Evolutionary conservation across 2,797 vertebrate species (phyloP).

Genomic region (Coregonus ussuriensis): DNA sequence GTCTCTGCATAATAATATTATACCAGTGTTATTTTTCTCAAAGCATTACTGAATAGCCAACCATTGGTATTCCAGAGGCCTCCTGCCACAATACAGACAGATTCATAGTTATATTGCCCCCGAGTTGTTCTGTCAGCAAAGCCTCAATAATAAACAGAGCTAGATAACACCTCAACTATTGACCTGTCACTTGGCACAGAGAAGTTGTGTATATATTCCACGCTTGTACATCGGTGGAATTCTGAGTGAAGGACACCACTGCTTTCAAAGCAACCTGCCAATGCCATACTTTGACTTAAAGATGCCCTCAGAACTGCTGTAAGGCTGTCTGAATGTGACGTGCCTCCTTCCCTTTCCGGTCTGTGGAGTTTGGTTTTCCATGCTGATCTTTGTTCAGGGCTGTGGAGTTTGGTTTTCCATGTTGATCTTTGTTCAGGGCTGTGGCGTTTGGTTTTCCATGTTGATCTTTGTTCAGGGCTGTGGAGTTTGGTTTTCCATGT

Average conservation of each 20-base stretch:
- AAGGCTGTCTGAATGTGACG: conserved; percentile 34
- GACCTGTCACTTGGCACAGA: neutral
- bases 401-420: neutral
- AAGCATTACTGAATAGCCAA: neutral
- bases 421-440: too few species aligned
- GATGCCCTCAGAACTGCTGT: conserved; percentile 17
- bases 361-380: conserved; percentile 15
- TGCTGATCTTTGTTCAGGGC: conserved; percentile 16
- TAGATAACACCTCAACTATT: neutral
- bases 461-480: too few species aligned
- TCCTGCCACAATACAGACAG: neutral
- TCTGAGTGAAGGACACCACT: conserved; percentile 3
- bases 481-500: too few species aligned
- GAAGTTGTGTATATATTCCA: neutral
- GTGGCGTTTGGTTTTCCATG: too few species aligned
- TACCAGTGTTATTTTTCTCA: conserved; percentile 1
- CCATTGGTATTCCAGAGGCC: neutral
- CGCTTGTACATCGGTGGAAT: neutral
- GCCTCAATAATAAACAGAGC: neutral
- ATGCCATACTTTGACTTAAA: conserved; percentile 23
- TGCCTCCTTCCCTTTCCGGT: conserved; percentile 18
- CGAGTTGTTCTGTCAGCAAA: neutral
- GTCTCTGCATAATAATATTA: neutral
- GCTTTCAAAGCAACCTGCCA: conserved; percentile 18
- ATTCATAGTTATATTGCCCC: neutral